Base-by-base conservation (phyloP, 2,113 vertebrate species). In the Gymnarchus niloticus region DNA sequence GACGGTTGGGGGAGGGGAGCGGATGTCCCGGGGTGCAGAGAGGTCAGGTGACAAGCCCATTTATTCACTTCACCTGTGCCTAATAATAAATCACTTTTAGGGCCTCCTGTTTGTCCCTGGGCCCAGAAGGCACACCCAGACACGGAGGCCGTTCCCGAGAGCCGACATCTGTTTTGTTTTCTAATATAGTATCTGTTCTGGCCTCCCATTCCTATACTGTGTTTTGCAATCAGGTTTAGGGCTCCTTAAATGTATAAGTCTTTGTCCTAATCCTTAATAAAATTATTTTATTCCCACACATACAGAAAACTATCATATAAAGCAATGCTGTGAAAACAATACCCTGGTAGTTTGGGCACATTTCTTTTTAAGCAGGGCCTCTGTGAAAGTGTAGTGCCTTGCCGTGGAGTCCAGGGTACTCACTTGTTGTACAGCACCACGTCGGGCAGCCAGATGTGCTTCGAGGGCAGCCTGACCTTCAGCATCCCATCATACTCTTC, bases 401-500 rank as follows among this genome's bases (percentile, higher is more conserved):
- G n/a, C 21, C 23, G 12, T 12, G 41, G 6, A 81, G 49, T 1
- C 48, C 23, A 61, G 69, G 52, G 41, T 12, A 94, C 97, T 94
- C 94, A 99, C 98, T 99, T 99, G 95, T 99, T 99, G 93, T 99
- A 99, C 19, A 99, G 97, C 77, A 99, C 97, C 59, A 99, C 97
- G 25, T 99, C 98, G 0, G 98, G 98, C 65, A 99, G 95, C 98
- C 98, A 99, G 93, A 99, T 99, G 93, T 99, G 98, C 89, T 98
- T 99, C 87, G 98, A 97, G 84, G 97, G 98, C 88, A 99, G 94
- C 4, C 98, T 95, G 85, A 99, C 97, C 93, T 99, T 99, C 94
- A 96, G 89, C 96, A 99, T 99, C 83, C 98, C 97, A 83, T 99
- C 98, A 33, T 97, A 99, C 89, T 99, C 97, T 89, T 97, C 96